Conservation (phyloP, 2,113 vertebrate species). For the Malurus elegans region DNA sequence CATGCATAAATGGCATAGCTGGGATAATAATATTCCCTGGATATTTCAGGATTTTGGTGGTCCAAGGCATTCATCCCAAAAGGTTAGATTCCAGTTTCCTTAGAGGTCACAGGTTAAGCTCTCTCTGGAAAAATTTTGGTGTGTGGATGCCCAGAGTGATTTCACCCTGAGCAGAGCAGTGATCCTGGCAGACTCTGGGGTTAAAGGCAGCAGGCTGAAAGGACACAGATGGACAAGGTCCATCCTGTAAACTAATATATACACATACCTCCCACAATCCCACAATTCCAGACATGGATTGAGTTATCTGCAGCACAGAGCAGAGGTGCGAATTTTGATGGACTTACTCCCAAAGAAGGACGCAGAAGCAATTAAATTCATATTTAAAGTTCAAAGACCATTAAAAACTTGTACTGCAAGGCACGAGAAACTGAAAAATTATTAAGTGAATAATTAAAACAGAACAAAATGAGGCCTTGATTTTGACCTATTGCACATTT, state of each 20-base stretch:
- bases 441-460: neutral
- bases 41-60: neutral
- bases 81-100: neutral
- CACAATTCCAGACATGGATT: neutral
- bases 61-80: rapidly evolving
- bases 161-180: neutral
- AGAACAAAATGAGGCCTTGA: neutral
- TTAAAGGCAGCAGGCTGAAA: neutral
- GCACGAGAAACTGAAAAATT: neutral
- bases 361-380: neutral
- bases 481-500: neutral
- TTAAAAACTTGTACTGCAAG: neutral
- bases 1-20: neutral
- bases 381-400: neutral
- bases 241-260: neutral
- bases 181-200: neutral
- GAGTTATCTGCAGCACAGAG: neutral
- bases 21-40: neutral
- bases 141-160: neutral
- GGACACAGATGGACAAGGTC: neutral
- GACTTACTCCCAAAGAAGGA: neutral
- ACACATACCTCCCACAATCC: neutral
- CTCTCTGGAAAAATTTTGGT: neutral
- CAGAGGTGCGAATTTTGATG: neutral
- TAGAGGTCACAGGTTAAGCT: neutral